A percentile compares a stretch with the other conserved stretches of the same genome.
These are phyloP conservation scores for Patella depressa DNA, from an alignment of 2,888 invertebrate species.

Conservation along the genomic window DNA sequence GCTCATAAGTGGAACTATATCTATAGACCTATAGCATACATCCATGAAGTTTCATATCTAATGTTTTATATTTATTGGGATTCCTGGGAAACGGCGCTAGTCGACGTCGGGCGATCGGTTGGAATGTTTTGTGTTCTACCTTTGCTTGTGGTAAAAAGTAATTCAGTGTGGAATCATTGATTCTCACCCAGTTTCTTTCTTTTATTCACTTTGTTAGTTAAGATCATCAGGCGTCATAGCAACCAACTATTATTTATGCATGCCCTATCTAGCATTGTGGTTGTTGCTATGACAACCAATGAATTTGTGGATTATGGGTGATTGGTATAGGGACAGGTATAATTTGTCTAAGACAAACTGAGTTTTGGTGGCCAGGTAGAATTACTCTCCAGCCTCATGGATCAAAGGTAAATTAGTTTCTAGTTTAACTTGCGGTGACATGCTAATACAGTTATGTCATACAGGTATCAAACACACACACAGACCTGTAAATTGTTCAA, in stretches of 20 bases:
- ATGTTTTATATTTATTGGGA: constrained; percentile 3
- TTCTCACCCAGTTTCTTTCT: constrained; percentile 3
- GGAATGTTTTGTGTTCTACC: not conserved
- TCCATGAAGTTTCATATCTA: too few species aligned
- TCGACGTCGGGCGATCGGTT: too few species aligned
- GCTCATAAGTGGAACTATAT: too few species aligned
- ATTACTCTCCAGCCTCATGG: too few species aligned
- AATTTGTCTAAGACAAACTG: too few species aligned
- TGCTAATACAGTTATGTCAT: too few species aligned
- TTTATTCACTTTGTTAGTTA: constrained; percentile 13
- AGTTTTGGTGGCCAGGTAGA: too few species aligned
- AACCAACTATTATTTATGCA: constrained; percentile 61
- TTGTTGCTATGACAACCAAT: constrained; percentile 56
- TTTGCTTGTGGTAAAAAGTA: constrained; percentile 8
- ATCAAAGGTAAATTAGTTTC: too few species aligned
- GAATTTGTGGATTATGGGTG: constrained; percentile 48
- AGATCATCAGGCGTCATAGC: constrained; percentile 46
- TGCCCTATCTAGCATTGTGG: constrained; percentile 53
- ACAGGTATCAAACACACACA: too few species aligned
- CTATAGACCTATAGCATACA: too few species aligned
- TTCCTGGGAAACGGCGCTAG: constrained; percentile 1
- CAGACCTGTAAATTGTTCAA: too few species aligned
- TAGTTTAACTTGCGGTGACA: too few species aligned
- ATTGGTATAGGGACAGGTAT: constrained; percentile 8
- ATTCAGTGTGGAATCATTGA: constrained; percentile 10